These are phyloP conservation scores for Punctoribates punctum DNA, from an alignment of 2,888 invertebrate genomes.

Conservation along the genomic window DNA sequence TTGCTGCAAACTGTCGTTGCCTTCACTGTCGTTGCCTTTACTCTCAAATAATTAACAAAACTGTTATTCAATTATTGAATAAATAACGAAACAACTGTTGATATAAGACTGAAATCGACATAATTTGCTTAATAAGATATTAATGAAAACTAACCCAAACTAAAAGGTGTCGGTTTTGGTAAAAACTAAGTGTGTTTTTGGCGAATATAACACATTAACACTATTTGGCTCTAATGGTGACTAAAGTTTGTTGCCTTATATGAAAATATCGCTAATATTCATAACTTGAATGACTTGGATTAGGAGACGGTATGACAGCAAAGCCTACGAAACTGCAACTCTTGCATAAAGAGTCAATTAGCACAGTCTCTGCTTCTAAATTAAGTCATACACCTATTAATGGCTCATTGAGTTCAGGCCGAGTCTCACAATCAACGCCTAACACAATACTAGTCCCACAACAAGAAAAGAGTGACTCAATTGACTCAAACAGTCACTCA, in stretches of 20 bases:
- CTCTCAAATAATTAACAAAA: not conserved
- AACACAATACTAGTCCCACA: conserved; percentile 16
- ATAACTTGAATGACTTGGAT: conserved; percentile 14
- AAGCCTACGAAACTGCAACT: conserved; percentile 21
- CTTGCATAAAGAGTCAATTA: conserved; percentile 33
- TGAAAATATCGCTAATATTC: conserved; percentile 22
- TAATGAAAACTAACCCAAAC: conserved; percentile 7
- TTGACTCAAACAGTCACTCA: too few species aligned
- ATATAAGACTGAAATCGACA: not conserved
- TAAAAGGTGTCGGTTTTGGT: conserved; percentile 30
- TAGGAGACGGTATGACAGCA: conserved; percentile 27
- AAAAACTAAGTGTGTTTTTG: not conserved
- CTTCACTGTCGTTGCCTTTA: conserved; percentile 10
- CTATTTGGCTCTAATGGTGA: conserved; percentile 1
- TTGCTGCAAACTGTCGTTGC: conserved; percentile 32
- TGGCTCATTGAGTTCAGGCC: conserved; percentile 32
- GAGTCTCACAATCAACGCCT: conserved; percentile 19
- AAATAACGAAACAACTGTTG: conserved; percentile 3
- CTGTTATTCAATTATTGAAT: not conserved
- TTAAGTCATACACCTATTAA: conserved; percentile 19
- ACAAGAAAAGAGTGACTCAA: not conserved
- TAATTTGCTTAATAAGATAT: conserved; percentile 12
- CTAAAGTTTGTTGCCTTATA: conserved; percentile 21
- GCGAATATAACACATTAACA: conserved; percentile 17
- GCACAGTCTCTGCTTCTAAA: conserved; percentile 5